Evolutionary conservation across 2,797 vertebrate species (phyloP).

Genomic region (Amblyraja radiata): DNA sequence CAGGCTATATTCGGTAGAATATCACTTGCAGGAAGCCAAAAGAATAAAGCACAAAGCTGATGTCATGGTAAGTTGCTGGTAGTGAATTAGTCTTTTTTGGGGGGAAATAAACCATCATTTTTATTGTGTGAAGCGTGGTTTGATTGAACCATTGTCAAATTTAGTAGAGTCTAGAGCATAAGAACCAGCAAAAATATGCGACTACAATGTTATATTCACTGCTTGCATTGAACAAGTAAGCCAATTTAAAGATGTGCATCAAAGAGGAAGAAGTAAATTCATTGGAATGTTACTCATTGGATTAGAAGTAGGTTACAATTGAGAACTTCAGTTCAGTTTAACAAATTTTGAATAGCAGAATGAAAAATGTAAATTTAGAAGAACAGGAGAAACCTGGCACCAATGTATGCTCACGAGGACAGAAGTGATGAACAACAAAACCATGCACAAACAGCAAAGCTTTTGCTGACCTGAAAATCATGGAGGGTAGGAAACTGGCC

Average conservation of each 20-base stretch:
- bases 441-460: neutral
- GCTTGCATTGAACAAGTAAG: neutral
- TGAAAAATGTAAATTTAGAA: neutral
- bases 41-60: slow-evolving; percentile 89
- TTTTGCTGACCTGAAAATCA: neutral
- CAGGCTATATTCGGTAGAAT: slow-evolving; percentile 70
- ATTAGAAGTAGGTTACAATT: neutral
- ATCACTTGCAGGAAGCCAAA: slow-evolving; percentile 86
- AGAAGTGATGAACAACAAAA: neutral
- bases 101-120: neutral
- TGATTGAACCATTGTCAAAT: neutral
- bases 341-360: neutral
- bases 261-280: neutral
- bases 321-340: too few species aligned
- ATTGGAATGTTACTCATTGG: neutral
- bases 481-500: neutral
- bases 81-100: neutral
- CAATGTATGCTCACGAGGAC: neutral
- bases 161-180: neutral
- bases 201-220: neutral
- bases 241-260: neutral
- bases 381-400: neutral
- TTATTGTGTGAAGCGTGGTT: neutral
- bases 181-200: neutral
- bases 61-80: slow-evolving; percentile 62